Evolutionary conservation across 2,113 vertebrate species (phyloP).

Genomic region (Talpa occidentalis): DNA sequence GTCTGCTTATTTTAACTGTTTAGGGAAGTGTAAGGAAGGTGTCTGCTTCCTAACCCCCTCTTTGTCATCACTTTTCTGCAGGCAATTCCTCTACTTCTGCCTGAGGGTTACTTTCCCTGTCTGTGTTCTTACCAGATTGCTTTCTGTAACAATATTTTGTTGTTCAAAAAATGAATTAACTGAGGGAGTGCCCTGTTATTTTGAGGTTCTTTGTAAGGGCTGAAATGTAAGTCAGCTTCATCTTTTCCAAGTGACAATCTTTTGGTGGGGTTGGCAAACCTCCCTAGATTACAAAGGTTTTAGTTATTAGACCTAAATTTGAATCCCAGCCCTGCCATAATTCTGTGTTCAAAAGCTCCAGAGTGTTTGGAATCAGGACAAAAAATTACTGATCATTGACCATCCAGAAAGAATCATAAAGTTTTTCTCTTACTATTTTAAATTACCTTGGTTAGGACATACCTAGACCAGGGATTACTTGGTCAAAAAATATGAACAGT

Average conservation of each 20-base stretch:
- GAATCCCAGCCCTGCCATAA: neutral
- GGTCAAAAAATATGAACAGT: neutral
- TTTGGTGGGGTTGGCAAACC: neutral
- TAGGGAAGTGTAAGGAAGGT: neutral
- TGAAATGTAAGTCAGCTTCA: neutral
- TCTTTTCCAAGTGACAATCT: neutral
- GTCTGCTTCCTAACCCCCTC: neutral
- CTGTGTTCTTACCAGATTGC: conserved; percentile 23
- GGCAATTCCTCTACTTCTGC: neutral
- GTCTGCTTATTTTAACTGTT: neutral
- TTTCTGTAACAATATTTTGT: conserved; percentile 40
- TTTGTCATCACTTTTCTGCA: neutral
- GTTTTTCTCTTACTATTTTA: conserved; percentile 20
- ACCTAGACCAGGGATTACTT: neutral
- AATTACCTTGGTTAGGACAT: neutral
- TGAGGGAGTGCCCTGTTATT: neutral
- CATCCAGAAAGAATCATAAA: neutral
- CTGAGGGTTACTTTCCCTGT: neutral
- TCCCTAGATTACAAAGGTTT: neutral
- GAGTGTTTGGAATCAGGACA: neutral
- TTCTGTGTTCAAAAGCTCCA: neutral
- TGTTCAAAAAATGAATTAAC: conserved; percentile 49
- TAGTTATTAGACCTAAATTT: neutral
- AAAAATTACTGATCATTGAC: neutral
- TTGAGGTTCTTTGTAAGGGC: conserved; percentile 33